Percentiles rank a stretch among this genome's conserved stretches.
Conservation (phyloP, 2,113 vertebrate species). For the Upupa epops region DNA sequence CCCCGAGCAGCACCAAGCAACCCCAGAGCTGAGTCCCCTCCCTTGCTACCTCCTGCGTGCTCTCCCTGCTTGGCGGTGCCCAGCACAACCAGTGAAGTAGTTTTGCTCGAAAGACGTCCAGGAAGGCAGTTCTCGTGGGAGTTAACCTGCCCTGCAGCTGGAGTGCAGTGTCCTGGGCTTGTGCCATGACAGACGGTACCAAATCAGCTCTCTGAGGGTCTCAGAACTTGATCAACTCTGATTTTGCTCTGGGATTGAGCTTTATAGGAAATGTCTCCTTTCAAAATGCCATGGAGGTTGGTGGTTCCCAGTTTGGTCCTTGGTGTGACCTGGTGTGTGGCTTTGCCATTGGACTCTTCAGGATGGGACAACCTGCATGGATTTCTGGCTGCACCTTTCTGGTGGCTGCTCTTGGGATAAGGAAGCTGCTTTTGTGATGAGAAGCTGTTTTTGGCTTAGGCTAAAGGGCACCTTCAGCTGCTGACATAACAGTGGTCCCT, state of each 20-base stretch:
- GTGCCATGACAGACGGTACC: fast-evolving
- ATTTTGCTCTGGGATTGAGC: background rate
- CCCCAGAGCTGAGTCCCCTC: background rate
- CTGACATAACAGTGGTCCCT: background rate
- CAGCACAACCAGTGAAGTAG: fast-evolving
- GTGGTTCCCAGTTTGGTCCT: background rate
- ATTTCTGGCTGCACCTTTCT: background rate
- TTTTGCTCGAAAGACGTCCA: fast-evolving
- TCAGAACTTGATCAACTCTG: fast-evolving
- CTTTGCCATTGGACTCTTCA: background rate
- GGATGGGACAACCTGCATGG: fast-evolving
- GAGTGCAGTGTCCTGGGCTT: fast-evolving
- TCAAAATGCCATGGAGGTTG: background rate
- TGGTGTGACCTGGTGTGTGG: fast-evolving
- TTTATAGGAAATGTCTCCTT: background rate
- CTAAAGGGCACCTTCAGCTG: background rate
- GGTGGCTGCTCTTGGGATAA: background rate
- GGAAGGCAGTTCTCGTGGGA: fast-evolving
- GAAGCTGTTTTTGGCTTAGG: background rate
- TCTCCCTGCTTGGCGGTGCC: background rate
- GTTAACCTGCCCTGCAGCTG: fast-evolving
- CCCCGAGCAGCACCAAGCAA: background rate
- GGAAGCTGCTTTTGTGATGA: too few species aligned
- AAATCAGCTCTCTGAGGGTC: background rate
- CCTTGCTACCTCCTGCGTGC: too few species aligned